Evolutionary conservation across 2,888 invertebrate genomes (phyloP).

Genomic region (Oscheius sp.): DNA sequence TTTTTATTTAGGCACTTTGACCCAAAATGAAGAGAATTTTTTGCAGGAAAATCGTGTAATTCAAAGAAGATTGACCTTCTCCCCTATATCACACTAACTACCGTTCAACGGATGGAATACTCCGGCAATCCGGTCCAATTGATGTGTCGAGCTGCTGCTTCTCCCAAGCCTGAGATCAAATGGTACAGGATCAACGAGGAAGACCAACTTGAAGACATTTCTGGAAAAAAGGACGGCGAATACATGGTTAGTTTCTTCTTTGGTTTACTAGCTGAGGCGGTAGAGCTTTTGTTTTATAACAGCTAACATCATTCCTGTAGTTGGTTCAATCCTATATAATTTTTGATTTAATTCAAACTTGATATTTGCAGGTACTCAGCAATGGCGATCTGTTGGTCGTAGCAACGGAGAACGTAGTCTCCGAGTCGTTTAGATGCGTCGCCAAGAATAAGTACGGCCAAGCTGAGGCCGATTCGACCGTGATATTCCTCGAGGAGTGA

Average conservation of each 20-base stretch:
- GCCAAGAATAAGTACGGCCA: slow-evolving; percentile 38
- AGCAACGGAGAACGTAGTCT: slow-evolving; percentile 33
- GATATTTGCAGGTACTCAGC: slow-evolving; percentile 18
- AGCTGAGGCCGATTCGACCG: slow-evolving; percentile 34
- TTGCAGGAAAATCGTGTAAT: slow-evolving; percentile 16
- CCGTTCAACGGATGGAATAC: slow-evolving; percentile 41
- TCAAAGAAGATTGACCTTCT: not conserved
- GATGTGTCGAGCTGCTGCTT: slow-evolving; percentile 37
- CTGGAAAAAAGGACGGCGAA: slow-evolving; percentile 8
- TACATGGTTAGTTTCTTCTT: slow-evolving; percentile 35
- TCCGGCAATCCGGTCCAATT: slow-evolving; percentile 37
- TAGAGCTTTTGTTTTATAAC: too few relatives aligned
- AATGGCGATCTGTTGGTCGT: slow-evolving; percentile 47
- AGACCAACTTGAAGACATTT: slow-evolving; percentile 39
- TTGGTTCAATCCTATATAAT: not conserved
- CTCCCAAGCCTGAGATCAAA: slow-evolving; percentile 34
- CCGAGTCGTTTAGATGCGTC: slow-evolving; percentile 44
- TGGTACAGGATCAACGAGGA: slow-evolving; percentile 44
- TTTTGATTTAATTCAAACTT: not conserved
- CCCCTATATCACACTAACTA: slow-evolving; percentile 22
- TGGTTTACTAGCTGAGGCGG: not conserved
- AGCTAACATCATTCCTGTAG: not conserved
- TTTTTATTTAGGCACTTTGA: too few relatives aligned
- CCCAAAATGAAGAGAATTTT: not conserved
- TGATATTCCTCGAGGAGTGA: slow-evolving; percentile 37